These are phyloP conservation scores for Sarcophaga rosellei DNA, from an alignment of 2,888 invertebrate genomes.

Conservation along the genomic window DNA sequence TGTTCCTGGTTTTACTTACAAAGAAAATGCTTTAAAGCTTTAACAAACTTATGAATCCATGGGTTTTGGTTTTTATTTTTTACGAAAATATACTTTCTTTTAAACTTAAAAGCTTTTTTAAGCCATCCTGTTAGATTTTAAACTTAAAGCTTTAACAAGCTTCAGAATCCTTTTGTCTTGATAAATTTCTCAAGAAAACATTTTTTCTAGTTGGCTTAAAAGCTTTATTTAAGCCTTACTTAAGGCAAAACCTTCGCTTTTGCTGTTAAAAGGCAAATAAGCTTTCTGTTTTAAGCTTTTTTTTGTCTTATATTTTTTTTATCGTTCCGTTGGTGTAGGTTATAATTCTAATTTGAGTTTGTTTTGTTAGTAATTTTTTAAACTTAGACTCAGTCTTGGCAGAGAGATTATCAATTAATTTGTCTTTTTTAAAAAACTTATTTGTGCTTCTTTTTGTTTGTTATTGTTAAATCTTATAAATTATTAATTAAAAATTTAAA, in stretches of 20 bases:
- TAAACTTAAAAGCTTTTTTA: too few relatives aligned
- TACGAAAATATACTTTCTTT: too few relatives aligned
- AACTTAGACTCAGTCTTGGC: conserved; percentile 81
- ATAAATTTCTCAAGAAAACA: too few relatives aligned
- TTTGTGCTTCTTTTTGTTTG: conserved; percentile 22
- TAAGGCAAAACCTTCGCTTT: too few relatives aligned
- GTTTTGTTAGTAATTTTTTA: conserved; percentile 64
- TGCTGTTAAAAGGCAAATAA: too few relatives aligned
- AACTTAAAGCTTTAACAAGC: neutral
- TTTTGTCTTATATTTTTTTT: neutral
- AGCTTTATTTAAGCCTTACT: too few relatives aligned
- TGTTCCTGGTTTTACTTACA: too few relatives aligned
- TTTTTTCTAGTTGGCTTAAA: too few relatives aligned
- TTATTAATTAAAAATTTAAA: conserved; percentile 20
- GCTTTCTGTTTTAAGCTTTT: conserved; percentile 24
- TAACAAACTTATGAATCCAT: too few relatives aligned
- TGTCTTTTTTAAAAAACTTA: conserved; percentile 51
- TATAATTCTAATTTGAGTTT: neutral
- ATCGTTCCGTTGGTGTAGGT: neutral
- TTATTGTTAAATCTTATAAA: conserved; percentile 22
- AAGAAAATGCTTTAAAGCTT: too few relatives aligned
- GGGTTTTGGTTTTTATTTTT: too few relatives aligned
- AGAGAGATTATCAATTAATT: conserved; percentile 77
- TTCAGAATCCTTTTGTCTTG: too few relatives aligned
- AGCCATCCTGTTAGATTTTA: neutral